phyloP scores from a whole-genome alignment of 2,888 invertebrate species.

The Netelia melanura region DNA sequence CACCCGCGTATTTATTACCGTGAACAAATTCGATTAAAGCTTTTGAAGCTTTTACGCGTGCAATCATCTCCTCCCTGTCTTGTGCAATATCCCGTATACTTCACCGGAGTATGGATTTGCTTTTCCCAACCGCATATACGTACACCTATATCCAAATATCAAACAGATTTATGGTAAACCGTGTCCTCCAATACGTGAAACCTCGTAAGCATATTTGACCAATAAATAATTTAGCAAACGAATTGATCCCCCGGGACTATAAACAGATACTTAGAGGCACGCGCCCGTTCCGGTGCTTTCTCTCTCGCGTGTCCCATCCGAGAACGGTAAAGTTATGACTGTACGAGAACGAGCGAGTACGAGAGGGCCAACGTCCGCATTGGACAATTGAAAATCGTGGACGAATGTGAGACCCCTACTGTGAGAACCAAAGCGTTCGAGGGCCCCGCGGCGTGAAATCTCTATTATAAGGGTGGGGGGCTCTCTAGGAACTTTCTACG shows the following conservation, averaged over 20 bases:
- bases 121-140: slow-evolving; percentile 81
- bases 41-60: slow-evolving; percentile 44
- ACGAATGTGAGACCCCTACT: slow-evolving; percentile 80
- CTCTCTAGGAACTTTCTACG: slow-evolving; percentile 55
- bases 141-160: slow-evolving; percentile 72
- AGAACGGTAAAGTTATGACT: slow-evolving; percentile 34
- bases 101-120: slow-evolving; percentile 73
- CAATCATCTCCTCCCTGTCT: slow-evolving; percentile 1
- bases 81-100: slow-evolving; percentile 33
- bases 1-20: slow-evolving; percentile 11
- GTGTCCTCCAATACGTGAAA: slow-evolving; percentile 76
- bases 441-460: slow-evolving; percentile 84
- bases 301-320: slow-evolving; percentile 7
- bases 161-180: slow-evolving; percentile 80
- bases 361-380: slow-evolving; percentile 25
- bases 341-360: slow-evolving; percentile 2
- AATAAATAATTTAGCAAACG: slow-evolving; percentile 85
- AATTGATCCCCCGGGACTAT: slow-evolving; percentile 84
- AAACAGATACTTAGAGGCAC: slow-evolving; percentile 85
- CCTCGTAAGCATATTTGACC: slow-evolving; percentile 82
- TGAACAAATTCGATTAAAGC: slow-evolving; percentile 56
- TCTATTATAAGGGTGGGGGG: slow-evolving; percentile 83
- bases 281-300: slow-evolving; percentile 72
- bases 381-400: slow-evolving; percentile 75
- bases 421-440: slow-evolving; percentile 82